These are phyloP conservation scores for Acanthisitta chloris DNA, from an alignment of 2,113 vertebrate genomes.

Conservation along the genomic window DNA sequence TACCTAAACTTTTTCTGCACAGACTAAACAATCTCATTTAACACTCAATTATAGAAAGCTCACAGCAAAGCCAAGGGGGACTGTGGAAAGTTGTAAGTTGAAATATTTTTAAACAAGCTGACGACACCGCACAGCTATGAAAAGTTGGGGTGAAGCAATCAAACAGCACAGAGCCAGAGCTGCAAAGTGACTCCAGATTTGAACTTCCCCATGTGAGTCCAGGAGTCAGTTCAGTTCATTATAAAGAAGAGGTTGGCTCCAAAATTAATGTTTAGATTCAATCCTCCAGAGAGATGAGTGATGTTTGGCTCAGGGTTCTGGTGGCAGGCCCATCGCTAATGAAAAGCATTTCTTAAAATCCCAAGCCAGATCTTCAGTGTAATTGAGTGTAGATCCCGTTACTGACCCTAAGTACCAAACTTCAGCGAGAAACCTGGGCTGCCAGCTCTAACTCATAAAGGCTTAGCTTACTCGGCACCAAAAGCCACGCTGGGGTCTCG, in stretches of 20 bases:
- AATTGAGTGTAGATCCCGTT: constrained; percentile 10
- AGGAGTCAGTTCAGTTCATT: constrained; percentile 52
- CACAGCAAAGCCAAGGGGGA: neutral
- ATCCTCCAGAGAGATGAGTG: constrained; percentile 42
- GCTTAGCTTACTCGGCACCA: neutral
- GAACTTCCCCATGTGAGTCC: neutral
- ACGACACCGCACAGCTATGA: constrained; percentile 36
- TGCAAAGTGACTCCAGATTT: constrained; percentile 59
- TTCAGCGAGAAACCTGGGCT: neutral
- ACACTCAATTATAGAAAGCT: constrained; percentile 33
- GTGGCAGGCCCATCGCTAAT: constrained; percentile 50
- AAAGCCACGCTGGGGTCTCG: neutral
- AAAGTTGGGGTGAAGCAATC: constrained; percentile 43
- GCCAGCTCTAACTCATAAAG: neutral
- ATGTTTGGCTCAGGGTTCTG: constrained; percentile 48
- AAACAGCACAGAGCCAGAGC: constrained; percentile 16
- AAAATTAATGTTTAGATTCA: constrained; percentile 56
- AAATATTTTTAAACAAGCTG: constrained; percentile 53
- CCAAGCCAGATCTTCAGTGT: constrained; percentile 45
- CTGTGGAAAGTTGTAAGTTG: constrained; percentile 21
- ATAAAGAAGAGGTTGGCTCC: constrained; percentile 50
- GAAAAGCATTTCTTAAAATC: constrained; percentile 50
- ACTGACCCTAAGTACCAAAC: neutral
- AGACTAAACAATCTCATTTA: constrained; percentile 58
- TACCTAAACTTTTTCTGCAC: neutral